Evolutionary conservation across 2,113 vertebrate species (phyloP).

Genomic region (Enhydra lutris): DNA sequence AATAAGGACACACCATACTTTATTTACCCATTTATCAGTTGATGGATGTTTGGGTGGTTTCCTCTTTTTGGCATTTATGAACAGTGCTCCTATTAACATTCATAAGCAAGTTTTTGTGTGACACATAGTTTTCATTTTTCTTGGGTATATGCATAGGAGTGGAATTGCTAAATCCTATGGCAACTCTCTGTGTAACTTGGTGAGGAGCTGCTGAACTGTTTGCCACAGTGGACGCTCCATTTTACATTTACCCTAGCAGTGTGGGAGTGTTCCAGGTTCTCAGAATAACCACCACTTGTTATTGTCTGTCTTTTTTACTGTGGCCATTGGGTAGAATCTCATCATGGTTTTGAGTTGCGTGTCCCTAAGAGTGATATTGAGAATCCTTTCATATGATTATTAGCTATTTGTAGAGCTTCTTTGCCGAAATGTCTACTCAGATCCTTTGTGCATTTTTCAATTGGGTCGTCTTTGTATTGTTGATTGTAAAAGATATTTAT

Average conservation of each 20-base stretch:
- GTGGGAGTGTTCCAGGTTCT: neutral
- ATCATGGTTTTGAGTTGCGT: neutral
- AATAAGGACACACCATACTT: neutral
- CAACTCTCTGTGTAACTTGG: neutral
- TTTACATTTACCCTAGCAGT: neutral
- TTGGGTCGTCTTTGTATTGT: neutral
- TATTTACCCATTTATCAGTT: neutral
- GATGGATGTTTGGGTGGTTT: neutral
- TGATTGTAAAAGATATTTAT: neutral
- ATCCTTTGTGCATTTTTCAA: neutral
- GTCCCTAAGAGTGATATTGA: neutral
- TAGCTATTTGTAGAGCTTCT: neutral
- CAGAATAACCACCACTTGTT: neutral
- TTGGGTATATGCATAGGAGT: neutral
- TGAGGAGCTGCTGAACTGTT: neutral
- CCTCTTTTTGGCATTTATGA: neutral
- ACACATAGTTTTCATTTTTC: neutral
- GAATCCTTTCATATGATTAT: neutral
- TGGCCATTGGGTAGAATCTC: neutral
- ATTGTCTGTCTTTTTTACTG: neutral
- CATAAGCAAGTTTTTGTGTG: neutral
- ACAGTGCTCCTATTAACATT: neutral
- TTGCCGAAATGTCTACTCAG: neutral
- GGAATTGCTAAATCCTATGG: neutral
- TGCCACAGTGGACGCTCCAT: neutral